Conservation (phyloP, 2,113 vertebrate genomes). For the Ameiurus melas region DNA sequence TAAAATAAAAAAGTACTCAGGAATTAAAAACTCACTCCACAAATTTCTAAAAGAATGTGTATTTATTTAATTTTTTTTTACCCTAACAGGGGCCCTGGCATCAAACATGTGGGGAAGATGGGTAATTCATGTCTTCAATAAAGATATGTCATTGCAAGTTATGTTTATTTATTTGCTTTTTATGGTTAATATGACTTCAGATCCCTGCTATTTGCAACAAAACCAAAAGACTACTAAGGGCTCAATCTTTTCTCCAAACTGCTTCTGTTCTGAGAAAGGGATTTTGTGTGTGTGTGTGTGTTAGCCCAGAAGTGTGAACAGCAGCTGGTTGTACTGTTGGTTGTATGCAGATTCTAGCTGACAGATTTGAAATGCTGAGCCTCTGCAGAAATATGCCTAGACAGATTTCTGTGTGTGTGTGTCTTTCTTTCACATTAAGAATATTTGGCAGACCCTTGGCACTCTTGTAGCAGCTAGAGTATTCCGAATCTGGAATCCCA, state of each 20-base stretch:
- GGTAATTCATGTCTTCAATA: neutral
- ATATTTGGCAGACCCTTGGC: constrained; percentile 50
- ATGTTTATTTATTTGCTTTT: neutral
- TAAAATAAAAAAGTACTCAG: neutral
- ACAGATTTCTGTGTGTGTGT: constrained; percentile 39
- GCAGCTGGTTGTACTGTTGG: constrained; percentile 37
- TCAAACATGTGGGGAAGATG: neutral
- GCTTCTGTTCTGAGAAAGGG: neutral
- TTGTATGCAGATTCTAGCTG: constrained; percentile 38
- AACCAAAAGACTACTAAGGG: neutral
- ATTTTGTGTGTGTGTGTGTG: neutral
- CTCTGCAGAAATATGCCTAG: constrained; percentile 39
- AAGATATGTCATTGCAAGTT: neutral
- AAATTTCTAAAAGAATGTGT: neutral
- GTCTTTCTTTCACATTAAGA: constrained; percentile 42
- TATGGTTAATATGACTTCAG: neutral
- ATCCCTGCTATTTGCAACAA: neutral
- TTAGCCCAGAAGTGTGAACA: constrained; percentile 32
- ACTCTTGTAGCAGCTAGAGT: constrained; percentile 38
- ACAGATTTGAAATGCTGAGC: constrained; percentile 39
- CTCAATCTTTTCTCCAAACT: neutral
- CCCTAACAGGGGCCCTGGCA: neutral
- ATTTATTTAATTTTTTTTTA: neutral
- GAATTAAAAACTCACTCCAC: neutral
- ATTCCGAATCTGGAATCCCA: constrained; percentile 39